Evolutionary conservation across 2,113 vertebrate genomes (phyloP).

Genomic region (Catharus fuscescens): DNA sequence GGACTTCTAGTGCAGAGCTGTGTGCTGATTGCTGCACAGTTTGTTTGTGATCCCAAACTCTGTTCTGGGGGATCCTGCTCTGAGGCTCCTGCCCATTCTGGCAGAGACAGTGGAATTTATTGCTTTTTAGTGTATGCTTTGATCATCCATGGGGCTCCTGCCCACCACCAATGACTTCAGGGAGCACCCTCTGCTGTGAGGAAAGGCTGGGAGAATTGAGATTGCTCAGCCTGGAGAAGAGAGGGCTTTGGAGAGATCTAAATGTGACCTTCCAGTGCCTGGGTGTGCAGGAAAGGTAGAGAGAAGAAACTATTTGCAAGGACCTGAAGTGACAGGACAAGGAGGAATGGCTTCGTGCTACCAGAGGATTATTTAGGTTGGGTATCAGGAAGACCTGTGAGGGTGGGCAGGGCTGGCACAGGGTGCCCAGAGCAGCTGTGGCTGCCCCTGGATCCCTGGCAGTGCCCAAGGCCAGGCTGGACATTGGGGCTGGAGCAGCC

Average conservation of each 20-base stretch:
- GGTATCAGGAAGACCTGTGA: background rate
- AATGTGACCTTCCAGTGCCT: background rate
- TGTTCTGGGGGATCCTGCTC: background rate
- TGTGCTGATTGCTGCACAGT: background rate
- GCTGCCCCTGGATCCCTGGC: background rate
- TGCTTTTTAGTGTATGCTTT: background rate
- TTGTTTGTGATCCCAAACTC: background rate
- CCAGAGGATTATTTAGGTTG: background rate
- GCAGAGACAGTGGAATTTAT: background rate
- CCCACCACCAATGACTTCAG: no score
- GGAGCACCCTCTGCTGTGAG: background rate
- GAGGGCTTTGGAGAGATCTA: background rate
- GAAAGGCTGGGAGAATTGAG: background rate
- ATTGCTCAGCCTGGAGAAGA: background rate
- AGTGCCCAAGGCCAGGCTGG: background rate
- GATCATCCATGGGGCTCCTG: rapidly evolving
- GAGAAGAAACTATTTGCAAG: background rate
- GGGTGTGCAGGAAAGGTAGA: background rate
- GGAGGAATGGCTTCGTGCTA: background rate
- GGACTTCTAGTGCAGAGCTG: background rate
- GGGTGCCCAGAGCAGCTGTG: background rate
- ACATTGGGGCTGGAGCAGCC: rapidly evolving
- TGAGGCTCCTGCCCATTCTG: background rate
- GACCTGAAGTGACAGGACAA: background rate
- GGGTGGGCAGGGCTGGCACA: background rate